Base-by-base conservation (phyloP, 2,113 vertebrate genomes). In the Emydocephalus ijimae region DNA sequence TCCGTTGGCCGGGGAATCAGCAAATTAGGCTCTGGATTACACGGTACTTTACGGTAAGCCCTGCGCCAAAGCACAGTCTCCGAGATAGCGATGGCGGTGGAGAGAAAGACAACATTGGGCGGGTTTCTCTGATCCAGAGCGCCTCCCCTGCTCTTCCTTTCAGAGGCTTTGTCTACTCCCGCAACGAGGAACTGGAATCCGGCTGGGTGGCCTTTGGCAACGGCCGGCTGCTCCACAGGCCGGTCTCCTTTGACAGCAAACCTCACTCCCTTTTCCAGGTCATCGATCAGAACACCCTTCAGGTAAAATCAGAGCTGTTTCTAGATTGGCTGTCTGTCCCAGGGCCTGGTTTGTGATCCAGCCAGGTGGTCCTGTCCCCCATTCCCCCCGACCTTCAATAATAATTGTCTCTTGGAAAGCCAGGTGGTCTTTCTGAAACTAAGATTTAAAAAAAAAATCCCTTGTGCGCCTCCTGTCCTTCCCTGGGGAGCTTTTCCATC, bases 151-250 rank as follows among this genome's bases (percentile, higher is more conserved):
- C 91, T 91, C 85, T 92, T 94, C 74, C 95, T 86, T 95, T 54
- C 96, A 99, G 99, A 95, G 99, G 99, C 4, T 99, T 99, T 96
- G 99, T 99, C 92, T 99, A 99, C 95, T 99, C 98, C 97, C 98
- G 99, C 61, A 99, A 99, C 0, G 99, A 99, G 96, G 99, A 99
- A 92, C 95, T 99, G 97, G 99, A 99, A 94, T 94, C 98, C 0
- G 99, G 99, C 34, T 99, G 99, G 99, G 97, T 99, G 88, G 98
- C 99, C 91, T 98, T 98, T 92, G 98, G 98, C 96, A 98, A 96
- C 0, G 96, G 98, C 89, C 97, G 96, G 88, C 98, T 99, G 69
- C 98, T 99, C 43, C 99, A 99, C 94, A 98, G 99, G 87, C 99
- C 99, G 0, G 98, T 98, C 87, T 99, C 99, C 90, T 99, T 99